Conservation (phyloP, 2,888 invertebrate species). For the Thymelicus lineola region DNA sequence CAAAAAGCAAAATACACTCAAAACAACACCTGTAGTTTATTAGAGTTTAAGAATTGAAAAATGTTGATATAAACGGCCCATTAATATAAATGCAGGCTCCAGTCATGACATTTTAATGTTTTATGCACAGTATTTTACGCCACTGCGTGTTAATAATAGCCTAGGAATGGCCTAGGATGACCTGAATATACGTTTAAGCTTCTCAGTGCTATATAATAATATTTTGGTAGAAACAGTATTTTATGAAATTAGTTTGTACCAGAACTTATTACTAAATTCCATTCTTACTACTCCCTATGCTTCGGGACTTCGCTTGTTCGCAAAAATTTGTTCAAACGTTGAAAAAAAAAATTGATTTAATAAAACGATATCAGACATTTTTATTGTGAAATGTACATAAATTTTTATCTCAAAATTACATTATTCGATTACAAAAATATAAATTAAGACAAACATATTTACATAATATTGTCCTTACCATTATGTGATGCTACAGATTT, state of each 20-base stretch:
- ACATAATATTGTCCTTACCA: not conserved
- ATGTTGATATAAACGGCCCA: slow-evolving; percentile 65
- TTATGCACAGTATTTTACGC: slow-evolving; percentile 66
- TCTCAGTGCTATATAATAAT: not conserved
- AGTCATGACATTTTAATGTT: slow-evolving; percentile 76
- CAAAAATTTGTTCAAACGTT: too few species aligned
- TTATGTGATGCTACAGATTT: not conserved
- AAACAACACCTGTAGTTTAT: slow-evolving; percentile 49
- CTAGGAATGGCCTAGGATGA: slow-evolving; percentile 40
- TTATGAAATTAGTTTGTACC: too few species aligned
- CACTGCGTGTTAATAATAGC: slow-evolving; percentile 81
- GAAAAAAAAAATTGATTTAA: too few species aligned
- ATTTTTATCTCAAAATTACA: too few species aligned
- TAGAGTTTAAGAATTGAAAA: slow-evolving; percentile 70
- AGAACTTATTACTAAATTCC: too few species aligned
- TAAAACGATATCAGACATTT: too few species aligned
- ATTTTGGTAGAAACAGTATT: not conserved
- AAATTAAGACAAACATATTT: not conserved
- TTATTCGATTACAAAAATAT: not conserved
- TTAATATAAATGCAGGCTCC: slow-evolving; percentile 69
- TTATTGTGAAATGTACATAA: too few species aligned
- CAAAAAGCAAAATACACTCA: too few species aligned
- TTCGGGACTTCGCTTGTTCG: too few species aligned
- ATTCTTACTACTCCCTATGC: too few species aligned
- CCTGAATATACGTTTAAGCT: not conserved